Conservation (phyloP, 2,888 invertebrate genomes). For the Criorhina ranunculi region DNA sequence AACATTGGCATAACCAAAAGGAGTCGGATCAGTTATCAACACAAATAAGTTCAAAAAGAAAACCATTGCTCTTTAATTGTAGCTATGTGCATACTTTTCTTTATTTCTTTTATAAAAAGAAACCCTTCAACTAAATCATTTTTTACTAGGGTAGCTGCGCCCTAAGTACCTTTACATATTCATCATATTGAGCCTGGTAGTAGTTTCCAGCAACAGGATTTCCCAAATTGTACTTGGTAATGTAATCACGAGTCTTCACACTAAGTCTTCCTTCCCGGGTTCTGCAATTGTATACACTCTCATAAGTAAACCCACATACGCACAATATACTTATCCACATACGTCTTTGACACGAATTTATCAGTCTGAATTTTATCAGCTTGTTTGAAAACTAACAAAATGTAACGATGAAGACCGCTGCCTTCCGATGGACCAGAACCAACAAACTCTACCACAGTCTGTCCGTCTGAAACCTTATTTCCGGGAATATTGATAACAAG, state of each 20-base stretch:
- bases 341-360: conserved; percentile 79
- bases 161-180: background rate
- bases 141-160: background rate
- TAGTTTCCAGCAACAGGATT: conserved; percentile 94
- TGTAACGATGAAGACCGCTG: conserved; percentile 89
- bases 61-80: no score
- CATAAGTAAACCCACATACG: background rate
- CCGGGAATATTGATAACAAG: conserved; percentile 94
- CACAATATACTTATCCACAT: background rate
- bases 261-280: conserved; percentile 86
- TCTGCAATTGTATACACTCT: conserved; percentile 80
- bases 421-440: conserved; percentile 93
- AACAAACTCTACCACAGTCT: conserved; percentile 91
- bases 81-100: no score
- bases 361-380: conserved; percentile 85
- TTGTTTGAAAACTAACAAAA: conserved; percentile 89
- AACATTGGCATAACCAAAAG: no score
- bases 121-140: background rate
- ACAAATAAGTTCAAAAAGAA: no score
- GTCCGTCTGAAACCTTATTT: conserved; percentile 89
- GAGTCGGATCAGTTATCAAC: no score
- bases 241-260: conserved; percentile 90
- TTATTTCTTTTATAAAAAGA: background rate
- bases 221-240: conserved; percentile 92
- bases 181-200: conserved; percentile 88